These are phyloP conservation scores for Amphiprion clarkii DNA, from an alignment of 2,797 vertebrate species.

Conservation along the genomic window DNA sequence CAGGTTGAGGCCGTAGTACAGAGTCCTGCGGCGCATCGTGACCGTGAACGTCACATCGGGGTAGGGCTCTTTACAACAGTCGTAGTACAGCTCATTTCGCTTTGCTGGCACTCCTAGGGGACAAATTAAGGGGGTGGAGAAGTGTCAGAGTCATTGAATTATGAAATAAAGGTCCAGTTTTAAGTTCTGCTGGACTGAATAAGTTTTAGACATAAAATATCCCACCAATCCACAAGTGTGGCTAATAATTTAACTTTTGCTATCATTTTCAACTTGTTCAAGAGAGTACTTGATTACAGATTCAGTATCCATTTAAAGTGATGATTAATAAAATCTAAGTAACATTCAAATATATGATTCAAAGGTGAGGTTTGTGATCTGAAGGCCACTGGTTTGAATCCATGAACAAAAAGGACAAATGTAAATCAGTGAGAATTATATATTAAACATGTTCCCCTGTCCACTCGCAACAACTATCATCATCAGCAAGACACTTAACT, in stretches of 20 bases:
- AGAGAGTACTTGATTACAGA: neutral
- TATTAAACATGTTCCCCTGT: neutral
- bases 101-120: constrained; percentile 90
- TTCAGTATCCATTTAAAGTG: neutral
- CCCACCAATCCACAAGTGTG: neutral
- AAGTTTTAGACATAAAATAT: constrained; percentile 10
- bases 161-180: neutral
- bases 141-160: neutral
- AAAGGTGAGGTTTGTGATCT: neutral
- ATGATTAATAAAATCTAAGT: neutral
- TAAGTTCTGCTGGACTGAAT: constrained; percentile 3
- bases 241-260: neutral
- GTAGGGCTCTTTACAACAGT: constrained; percentile 94
- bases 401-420: too few species aligned
- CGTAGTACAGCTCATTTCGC: constrained; percentile 92
- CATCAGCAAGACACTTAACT: neutral
- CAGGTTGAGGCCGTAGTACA: constrained; percentile 94
- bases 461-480: neutral
- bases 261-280: neutral
- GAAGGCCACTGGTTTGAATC: too few species aligned
- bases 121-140: neutral
- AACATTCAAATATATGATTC: neutral
- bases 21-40: constrained; percentile 91
- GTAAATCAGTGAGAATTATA: neutral
- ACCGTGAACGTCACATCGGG: constrained; percentile 94